A percentile compares a stretch with the other conserved stretches of the same genome.
These are phyloP conservation scores for Bugulina stolonifera DNA, from an alignment of 2,888 invertebrate species.

Conservation along the genomic window DNA sequence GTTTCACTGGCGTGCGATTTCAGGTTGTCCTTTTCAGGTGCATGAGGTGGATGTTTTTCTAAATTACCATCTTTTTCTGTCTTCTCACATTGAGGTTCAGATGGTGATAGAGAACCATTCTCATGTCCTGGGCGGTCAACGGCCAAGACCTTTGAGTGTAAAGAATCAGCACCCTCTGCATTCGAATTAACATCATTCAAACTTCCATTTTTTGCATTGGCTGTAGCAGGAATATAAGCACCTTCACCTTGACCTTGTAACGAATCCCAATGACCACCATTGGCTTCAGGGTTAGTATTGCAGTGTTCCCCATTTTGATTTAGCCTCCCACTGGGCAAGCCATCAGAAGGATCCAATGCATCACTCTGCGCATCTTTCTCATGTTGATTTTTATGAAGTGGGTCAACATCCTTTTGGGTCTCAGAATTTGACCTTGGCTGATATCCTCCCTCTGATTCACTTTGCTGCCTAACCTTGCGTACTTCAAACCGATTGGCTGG, in stretches of 20 bases:
- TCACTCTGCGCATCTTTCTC: neutral
- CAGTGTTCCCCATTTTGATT: neutral
- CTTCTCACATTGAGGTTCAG: neutral
- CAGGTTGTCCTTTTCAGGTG: neutral
- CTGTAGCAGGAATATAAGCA: neutral
- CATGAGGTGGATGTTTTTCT: neutral
- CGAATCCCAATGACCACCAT: neutral
- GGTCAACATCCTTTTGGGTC: neutral
- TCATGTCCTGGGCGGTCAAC: neutral
- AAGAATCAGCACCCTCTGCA: neutral
- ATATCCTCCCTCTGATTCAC: neutral
- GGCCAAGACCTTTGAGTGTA: neutral
- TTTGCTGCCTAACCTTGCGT: neutral
- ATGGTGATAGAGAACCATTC: neutral
- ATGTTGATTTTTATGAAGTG: neutral
- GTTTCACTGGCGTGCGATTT: neutral
- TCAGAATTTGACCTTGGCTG: too few relatives aligned
- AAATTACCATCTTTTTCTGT: neutral
- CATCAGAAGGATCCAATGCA: neutral
- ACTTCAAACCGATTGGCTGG: slow-evolving; percentile 16
- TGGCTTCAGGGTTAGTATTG: neutral
- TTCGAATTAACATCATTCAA: neutral
- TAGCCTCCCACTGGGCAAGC: neutral
- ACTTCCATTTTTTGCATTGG: neutral
- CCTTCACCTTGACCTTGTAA: neutral